Percentiles rank a stretch among this genome's conserved stretches.
Evolutionary conservation across 2,888 invertebrate genomes (phyloP).

Genomic region (Lacanobia oleracea): DNA sequence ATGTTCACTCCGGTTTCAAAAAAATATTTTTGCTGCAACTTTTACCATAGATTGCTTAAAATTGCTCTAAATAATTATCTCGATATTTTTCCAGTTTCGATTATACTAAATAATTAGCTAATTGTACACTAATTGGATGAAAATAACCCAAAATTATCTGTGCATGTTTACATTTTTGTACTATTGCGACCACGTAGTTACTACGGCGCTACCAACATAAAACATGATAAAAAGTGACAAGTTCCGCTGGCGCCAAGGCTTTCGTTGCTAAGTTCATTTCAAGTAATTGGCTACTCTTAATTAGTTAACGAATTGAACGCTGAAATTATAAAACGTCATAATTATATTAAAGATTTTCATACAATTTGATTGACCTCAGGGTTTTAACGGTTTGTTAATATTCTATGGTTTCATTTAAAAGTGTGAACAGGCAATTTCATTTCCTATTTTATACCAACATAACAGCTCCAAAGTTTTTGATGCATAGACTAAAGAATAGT

Average conservation of each 20-base stretch:
- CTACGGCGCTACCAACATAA: conserved; percentile 82
- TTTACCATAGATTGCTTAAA: conserved; percentile 51
- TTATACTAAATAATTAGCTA: conserved; percentile 51
- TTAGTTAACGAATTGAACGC: neutral
- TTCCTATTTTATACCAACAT: conserved; percentile 45
- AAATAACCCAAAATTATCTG: conserved; percentile 77
- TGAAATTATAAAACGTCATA: neutral
- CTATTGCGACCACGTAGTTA: conserved; percentile 89
- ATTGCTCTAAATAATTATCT: conserved; percentile 45
- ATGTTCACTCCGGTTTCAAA: conserved; percentile 88
- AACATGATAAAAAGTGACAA: conserved; percentile 70
- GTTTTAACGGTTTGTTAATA: neutral
- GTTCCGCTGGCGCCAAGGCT: conserved; percentile 87
- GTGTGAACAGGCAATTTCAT: neutral
- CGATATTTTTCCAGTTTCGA: conserved; percentile 47
- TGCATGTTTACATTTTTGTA: conserved; percentile 89
- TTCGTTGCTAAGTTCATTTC: conserved; percentile 76
- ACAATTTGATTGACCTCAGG: rapidly evolving
- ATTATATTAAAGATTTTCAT: neutral
- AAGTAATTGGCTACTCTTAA: conserved; percentile 20
- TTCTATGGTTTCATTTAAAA: neutral
- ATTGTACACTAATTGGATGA: conserved; percentile 64
- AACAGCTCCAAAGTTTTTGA: neutral
- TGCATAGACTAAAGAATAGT: conserved; percentile 39
- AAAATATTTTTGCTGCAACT: conserved; percentile 76